Evolutionary conservation across 2,113 vertebrate species (phyloP), one percentile per base, ranked within the genome.

Genomic region (Hippocampus barbouri): DNA sequence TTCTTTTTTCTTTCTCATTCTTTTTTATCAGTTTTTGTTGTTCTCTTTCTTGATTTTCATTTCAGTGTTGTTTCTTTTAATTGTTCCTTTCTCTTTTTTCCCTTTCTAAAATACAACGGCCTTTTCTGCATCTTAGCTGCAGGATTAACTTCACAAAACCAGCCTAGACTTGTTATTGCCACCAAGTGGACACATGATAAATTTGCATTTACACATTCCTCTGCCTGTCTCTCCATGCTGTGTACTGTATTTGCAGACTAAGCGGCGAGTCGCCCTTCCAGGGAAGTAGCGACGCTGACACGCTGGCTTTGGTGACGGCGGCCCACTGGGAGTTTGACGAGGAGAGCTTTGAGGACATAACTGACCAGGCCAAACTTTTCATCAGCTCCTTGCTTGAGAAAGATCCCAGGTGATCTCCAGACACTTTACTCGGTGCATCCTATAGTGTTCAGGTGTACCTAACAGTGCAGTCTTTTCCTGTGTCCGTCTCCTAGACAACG

Each of bases 261-360:
- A 95, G 95, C 0, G 95, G 95, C 0, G 94, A 95, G 78, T 96
- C 94, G 15, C 95, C 95, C 0, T 96, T 96, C 87, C 94, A 94
- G 83, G 95, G 95, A 15, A 86, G 88, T 79, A 94, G 83, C 0
- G 93, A 96, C 60, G 25, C 86, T 49, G 95, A 96, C 84, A 96
- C 94, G 0, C 74, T 96, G 78, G 89, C 90, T 63, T 88, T 92
- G 59, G 83, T 96, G 75, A 96, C 94, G 0, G 92, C 93, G 18
- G 94, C 93, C 3, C 83, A 53, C 74, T 95, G 93, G 94, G 93
- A 93, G 61, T 96, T 96, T 47, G 92, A 93, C 12, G 92, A 95
- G 66, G 94, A 96, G 69, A 94, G 89, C 65, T 95, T 96, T 75
- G 88, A 86, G 0, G 92, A 94, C 4, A 93, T 96, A 78, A 93